Percentiles rank a stretch among this genome's conserved stretches.
phyloP scores from a whole-genome alignment of 2,113 vertebrate species.

The Petromus typicus region DNA sequence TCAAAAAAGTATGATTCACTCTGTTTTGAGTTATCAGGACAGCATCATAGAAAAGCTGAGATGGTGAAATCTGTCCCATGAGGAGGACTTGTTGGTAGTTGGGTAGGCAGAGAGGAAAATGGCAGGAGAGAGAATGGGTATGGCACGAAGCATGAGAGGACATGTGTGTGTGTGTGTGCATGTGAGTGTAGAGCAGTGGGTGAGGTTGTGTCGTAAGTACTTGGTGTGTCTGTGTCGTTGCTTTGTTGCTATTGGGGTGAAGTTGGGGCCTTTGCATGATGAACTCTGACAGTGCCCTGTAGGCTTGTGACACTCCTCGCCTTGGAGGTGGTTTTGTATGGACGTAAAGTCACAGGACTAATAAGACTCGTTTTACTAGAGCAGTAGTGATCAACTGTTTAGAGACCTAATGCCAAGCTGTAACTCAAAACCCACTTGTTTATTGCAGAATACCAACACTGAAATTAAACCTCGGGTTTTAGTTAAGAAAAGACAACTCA shows the following conservation, averaged over 20 bases:
- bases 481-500: neutral
- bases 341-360: conserved; percentile 37
- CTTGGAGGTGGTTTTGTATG: conserved; percentile 48
- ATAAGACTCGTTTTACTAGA: neutral
- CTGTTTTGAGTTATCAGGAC: neutral
- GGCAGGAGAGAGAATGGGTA: neutral
- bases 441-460: neutral
- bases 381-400: neutral
- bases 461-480: neutral
- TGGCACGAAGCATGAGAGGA: neutral
- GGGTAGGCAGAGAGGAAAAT: neutral
- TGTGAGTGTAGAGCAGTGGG: neutral
- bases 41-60: neutral
- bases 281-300: neutral
- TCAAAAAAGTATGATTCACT: neutral
- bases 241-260: neutral
- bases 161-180: neutral
- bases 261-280: neutral
- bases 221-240: neutral
- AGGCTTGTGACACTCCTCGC: conserved; percentile 26
- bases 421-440: neutral
- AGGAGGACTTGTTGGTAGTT: neutral
- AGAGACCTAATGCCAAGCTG: neutral
- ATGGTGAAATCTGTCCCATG: neutral
- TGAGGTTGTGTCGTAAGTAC: neutral